Evolutionary conservation across 1,140 invertebrate species (phyloP), one percentile per base, ranked within the genome.

Genomic region (Manduca sexta): DNA sequence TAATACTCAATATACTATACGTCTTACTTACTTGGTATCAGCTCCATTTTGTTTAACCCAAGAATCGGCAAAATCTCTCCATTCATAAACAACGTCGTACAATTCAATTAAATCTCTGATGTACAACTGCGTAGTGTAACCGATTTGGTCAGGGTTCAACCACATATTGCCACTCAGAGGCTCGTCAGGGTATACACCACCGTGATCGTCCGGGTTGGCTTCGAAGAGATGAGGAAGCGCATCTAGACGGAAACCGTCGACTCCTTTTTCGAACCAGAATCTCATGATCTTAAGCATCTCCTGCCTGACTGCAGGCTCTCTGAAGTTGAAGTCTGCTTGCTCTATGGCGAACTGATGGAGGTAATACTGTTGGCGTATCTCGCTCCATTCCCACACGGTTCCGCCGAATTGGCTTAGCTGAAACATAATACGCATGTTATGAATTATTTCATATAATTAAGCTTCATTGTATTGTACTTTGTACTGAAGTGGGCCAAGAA

Each of bases 311-410:
- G 53, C 60, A 0, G 72, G 68, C 64, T 89, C 90, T 3, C 88
- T 77, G 39, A 90, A 91, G 69, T 94, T 94, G 3, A 94, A 84
- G 66, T 94, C 92, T 0, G 92, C 90, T 56, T 93, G 91, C 15
- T 87, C 86, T 0, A 63, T 53, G 0, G 86, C 76, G 64, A 92
- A 93, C 60, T 91, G 89, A 63, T 92, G 91, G 0, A 90, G 83
- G 62, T 93, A 94, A 64, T 86, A 94, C 66, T 93, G 87, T 21
- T 88, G 64, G 13, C 92, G 75, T 14, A 69, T 48, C n/a, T 88
- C 76, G 54, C 86, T 88, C 78, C 86, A 93, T 48, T 85, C 70
- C 93, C 93, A 94, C 1, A 90, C 90, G 15, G 88, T 77, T 1
- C 88, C 88, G 37, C 87, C 84, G 60, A 90, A 90, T 38, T 73